Conservation (phyloP, 2,888 invertebrate genomes). For the Laothoe populi region DNA sequence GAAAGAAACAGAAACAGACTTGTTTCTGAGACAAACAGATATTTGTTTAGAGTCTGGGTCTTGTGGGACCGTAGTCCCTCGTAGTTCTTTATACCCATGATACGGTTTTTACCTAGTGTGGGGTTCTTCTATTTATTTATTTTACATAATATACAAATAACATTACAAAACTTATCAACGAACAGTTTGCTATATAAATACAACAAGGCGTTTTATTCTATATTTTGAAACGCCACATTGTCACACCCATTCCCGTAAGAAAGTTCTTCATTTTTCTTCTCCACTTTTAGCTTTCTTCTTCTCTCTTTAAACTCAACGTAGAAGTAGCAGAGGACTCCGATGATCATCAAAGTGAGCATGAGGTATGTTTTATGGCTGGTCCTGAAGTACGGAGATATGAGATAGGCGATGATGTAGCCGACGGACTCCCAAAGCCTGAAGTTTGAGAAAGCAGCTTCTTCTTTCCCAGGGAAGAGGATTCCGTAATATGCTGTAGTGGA, state of each 20-base stretch:
- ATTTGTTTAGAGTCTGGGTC: too few species aligned
- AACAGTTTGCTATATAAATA: background rate
- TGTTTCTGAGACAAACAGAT: too few species aligned
- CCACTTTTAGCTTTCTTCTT: slow-evolving; percentile 46
- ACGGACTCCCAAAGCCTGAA: slow-evolving; percentile 89
- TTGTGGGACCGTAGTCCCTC: too few species aligned
- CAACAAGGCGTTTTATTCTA: slow-evolving; percentile 6
- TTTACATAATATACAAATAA: background rate
- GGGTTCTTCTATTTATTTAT: too few species aligned
- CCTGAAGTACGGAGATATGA: slow-evolving; percentile 81
- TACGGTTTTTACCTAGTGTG: too few species aligned
- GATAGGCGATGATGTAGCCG: slow-evolving; percentile 87
- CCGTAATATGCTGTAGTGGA: slow-evolving; percentile 85
- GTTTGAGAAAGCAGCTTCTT: slow-evolving; percentile 89
- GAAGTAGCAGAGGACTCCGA: slow-evolving; percentile 83
- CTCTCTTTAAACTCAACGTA: slow-evolving; percentile 65
- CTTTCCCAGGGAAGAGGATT: slow-evolving; percentile 84
- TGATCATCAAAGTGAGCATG: slow-evolving; percentile 69
- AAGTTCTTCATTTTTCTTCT: slow-evolving; percentile 47
- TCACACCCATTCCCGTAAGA: slow-evolving; percentile 59
- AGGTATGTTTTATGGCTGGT: slow-evolving; percentile 83
- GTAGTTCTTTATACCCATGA: too few species aligned
- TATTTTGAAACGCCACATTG: slow-evolving; percentile 66
- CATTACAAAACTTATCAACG: too few species aligned
- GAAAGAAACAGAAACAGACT: too few species aligned